Base-by-base conservation (phyloP, 2,113 vertebrate species). In the Monarcha castaneiventris region DNA sequence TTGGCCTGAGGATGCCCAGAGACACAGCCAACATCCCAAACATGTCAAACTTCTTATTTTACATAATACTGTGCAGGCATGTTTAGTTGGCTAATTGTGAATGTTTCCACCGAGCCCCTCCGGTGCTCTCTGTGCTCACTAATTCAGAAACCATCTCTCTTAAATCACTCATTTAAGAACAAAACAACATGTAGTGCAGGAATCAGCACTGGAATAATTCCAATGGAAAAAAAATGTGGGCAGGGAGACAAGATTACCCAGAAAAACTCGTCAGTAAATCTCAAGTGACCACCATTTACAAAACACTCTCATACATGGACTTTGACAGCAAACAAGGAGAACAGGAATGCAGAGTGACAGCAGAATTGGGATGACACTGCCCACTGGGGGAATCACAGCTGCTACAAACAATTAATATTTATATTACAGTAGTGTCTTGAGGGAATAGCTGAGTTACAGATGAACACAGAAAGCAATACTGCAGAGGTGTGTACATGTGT, bases 371-470 rank as follows among this genome's bases (percentile, higher is more conserved):
- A 84, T 72, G 91, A 93, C 30, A 29, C 16, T 93, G 32, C 67
- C 43, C 68, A 93, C 48, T 26, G 55, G 48, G 51, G 26, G 33
- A 91, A 74, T 84, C 64, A 84, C 63, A 96, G 94, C 75, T 96
- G 75, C 69, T 76, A 79, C 15, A 49, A 94, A 82, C 37, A 83
- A 54, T 79, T 84, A 95, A 52, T 85, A 82, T 80, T 93, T 90
- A 51, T 63, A 63, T 37, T 88, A 73, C 7, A 39, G 20, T 13
- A 91, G 9, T 62, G 39, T 67, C 91, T 91, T 71, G 55, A 83
- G 68, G 72, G 55, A 93, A 71, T 25, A 83, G 37, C 13, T 80
- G 39, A 90, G 46, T 56, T 93, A 77, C 44, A 88, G 43, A 83
- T 63, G 54, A 92, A 90, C 16, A 80, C 18, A 59, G n/a, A 86